Evolutionary conservation across 2,797 vertebrate species (phyloP), one percentile per base, ranked within the genome.

Genomic region (Pseudocheirus occidentalis): DNA sequence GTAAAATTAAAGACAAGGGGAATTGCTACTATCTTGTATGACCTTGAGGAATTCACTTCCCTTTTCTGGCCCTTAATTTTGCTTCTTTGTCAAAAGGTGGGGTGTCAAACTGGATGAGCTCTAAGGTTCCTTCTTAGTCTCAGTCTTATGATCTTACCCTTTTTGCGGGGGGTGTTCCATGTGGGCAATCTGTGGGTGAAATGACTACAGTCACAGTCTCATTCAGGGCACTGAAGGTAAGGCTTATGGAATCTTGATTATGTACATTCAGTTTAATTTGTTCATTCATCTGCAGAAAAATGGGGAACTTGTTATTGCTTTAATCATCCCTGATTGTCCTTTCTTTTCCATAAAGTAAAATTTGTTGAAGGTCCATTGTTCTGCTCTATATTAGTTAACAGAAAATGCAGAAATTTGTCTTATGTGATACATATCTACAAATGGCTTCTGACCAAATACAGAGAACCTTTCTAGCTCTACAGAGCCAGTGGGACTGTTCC

Each of bases 251-350:
- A 53, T 97, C 95, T 90, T 97, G 96, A 6, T 94, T 95, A 91
- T 96, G 92, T 66, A 98, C 94, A 0, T 90, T 98, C 34, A 98
- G 93, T 92, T 97, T 97, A 93, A 98, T 92, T 13, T 98, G 97
- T 50, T 98, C 97, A 55, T 98, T 98, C 92, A 98, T 96, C 98
- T 98, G 91, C 54, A 92, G 90, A 94, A 13, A 55, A 87, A 97
- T 53, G 87, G 91, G 73, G 16, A 31, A 91, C 46, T 1, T n/a
- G 40, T 18, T 27, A n/a, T 27, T 87, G 13, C 34, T 81, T 55
- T 90, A 12, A 0, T 16, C 7, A 55, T 21, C 55, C 46, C n/a
- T 81, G 2, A 1, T 10, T 1, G 1, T 5, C 14, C 91, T 50
- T 52, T 62, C 92, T 55, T 29, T 34, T 21, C 24, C 54, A 24